Conservation (phyloP, 2,113 vertebrate genomes). For the Recurvirostra avosetta region DNA sequence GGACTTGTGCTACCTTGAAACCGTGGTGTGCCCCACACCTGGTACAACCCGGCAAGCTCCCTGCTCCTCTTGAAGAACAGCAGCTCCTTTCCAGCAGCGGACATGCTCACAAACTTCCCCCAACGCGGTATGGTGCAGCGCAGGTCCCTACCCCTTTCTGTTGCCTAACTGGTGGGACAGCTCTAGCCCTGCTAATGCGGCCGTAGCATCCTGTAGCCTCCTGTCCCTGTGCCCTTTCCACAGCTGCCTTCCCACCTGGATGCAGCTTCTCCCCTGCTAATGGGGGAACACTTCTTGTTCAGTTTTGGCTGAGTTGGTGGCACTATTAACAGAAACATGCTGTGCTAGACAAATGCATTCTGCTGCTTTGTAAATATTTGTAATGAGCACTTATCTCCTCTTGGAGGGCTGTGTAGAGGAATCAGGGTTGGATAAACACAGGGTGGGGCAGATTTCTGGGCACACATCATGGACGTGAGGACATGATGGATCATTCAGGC, state of each 20-base stretch:
- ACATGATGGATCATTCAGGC: neutral
- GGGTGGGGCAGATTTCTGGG: neutral
- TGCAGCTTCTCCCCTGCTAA: neutral
- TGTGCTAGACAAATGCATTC: neutral
- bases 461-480: rapidly evolving
- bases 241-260: neutral
- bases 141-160: neutral
- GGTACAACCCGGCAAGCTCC: neutral
- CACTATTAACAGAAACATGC: neutral
- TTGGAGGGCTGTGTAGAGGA: neutral
- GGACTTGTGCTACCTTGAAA: neutral
- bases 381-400: neutral
- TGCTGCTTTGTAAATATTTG: neutral
- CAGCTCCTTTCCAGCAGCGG: neutral
- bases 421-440: neutral
- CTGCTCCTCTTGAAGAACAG: neutral
- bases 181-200: neutral
- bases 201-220: rapidly evolving
- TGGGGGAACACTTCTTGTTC: neutral
- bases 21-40: rapidly evolving
- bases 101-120: neutral
- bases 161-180: neutral
- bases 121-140: rapidly evolving
- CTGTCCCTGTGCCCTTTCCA: neutral
- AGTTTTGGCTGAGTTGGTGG: neutral